These are phyloP conservation scores for Montipora sp. DNA, from an alignment of 64 coral and sea anemone species.

Conservation along the genomic window DNA sequence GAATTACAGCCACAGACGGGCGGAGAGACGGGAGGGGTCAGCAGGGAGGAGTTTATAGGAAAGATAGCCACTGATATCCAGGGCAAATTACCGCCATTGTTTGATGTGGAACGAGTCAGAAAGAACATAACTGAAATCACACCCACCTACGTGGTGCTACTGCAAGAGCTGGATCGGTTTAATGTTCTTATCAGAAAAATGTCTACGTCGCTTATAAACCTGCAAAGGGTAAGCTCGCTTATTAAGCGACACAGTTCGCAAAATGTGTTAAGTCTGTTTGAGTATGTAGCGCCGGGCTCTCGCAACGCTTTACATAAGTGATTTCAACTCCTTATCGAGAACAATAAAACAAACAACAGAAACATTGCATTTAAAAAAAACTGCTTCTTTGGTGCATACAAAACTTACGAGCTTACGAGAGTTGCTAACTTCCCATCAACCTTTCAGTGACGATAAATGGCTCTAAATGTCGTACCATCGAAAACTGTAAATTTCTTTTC, in stretches of 20 bases:
- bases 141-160: constrained; percentile 88
- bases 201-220: constrained; percentile 91
- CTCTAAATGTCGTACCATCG: too few species aligned
- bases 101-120: constrained; percentile 87
- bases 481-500: too few species aligned
- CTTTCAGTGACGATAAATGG: too few species aligned
- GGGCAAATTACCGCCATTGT: constrained; percentile 92
- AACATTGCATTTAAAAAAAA: too few species aligned
- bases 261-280: too few species aligned
- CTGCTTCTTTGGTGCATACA: too few species aligned
- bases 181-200: constrained; percentile 95
- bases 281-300: not conserved
- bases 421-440: too few species aligned
- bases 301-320: not conserved
- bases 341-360: too few species aligned
- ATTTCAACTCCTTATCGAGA: too few species aligned
- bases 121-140: constrained; percentile 89
- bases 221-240: constrained; percentile 84
- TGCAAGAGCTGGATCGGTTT: constrained; percentile 97
- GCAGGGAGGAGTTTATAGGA: constrained; percentile 94
- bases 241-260: too few species aligned
- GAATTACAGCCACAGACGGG: constrained; percentile 97
- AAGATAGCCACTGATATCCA: constrained; percentile 99
- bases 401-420: too few species aligned
- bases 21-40: constrained; percentile 92